phyloP scores from a whole-genome alignment of 2,113 vertebrate species.

The Ophiodon elongatus region DNA sequence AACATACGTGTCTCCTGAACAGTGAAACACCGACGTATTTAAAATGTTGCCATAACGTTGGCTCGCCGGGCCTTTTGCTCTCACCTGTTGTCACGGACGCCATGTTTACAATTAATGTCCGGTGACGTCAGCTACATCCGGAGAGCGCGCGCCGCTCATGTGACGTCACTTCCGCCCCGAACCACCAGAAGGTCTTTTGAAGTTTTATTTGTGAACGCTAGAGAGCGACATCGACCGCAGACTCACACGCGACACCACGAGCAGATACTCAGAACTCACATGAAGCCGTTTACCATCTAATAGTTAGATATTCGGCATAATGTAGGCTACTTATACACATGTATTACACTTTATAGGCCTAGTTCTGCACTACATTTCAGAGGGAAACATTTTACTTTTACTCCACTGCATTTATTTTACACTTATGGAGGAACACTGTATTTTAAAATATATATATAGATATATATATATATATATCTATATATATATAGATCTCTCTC shows the following conservation, averaged over 20 bases:
- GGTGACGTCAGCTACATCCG: slow-evolving; percentile 50
- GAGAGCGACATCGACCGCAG: slow-evolving; percentile 44
- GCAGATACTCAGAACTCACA: background rate
- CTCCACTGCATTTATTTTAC: background rate
- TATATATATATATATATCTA: too few relatives aligned
- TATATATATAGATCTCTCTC: too few relatives aligned
- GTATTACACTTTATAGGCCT: background rate
- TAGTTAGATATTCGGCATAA: background rate
- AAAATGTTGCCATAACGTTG: rapidly evolving
- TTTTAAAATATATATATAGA: background rate
- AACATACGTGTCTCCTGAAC: rapidly evolving
- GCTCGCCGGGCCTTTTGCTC: slow-evolving; percentile 59
- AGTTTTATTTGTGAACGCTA: slow-evolving; percentile 39
- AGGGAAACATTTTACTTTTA: background rate
- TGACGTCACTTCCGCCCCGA: slow-evolving; percentile 71
- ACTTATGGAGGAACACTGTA: background rate
- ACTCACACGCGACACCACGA: background rate
- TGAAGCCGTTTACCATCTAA: background rate
- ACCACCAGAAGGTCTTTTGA: background rate
- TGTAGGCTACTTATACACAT: background rate
- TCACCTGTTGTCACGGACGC: slow-evolving; percentile 87
- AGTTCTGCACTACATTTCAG: background rate
- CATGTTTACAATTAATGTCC: slow-evolving; percentile 76
- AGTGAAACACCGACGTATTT: rapidly evolving
- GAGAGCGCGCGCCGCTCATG: background rate